phyloP scores from a whole-genome alignment of 2,888 invertebrate species.

The Ophion costatus region DNA sequence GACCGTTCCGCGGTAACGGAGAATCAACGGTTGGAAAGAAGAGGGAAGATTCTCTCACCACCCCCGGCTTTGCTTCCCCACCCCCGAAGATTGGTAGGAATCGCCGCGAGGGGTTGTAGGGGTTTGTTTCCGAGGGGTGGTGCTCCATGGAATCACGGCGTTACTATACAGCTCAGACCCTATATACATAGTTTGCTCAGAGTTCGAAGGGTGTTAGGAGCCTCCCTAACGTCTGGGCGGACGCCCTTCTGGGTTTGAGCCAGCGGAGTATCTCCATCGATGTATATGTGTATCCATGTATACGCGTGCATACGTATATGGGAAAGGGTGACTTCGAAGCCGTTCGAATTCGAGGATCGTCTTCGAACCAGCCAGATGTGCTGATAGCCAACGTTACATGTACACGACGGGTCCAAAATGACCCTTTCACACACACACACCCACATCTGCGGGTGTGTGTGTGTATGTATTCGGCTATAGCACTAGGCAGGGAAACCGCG shows the following conservation, averaged over 20 bases:
- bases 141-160: constrained; percentile 73
- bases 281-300: not conserved
- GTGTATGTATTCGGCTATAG: not conserved
- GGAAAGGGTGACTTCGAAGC: not conserved
- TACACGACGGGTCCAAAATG: not conserved
- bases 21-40: constrained; percentile 28
- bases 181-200: constrained; percentile 9
- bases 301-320: not conserved
- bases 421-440: not conserved
- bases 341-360: not conserved
- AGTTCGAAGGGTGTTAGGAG: constrained; percentile 2
- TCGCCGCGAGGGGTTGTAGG: constrained; percentile 50
- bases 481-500: constrained; percentile 39
- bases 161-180: constrained; percentile 61
- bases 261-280: not conserved
- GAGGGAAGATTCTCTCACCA: constrained; percentile 36
- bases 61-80: constrained; percentile 2
- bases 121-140: constrained; percentile 39
- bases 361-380: not conserved
- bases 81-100: constrained; percentile 36
- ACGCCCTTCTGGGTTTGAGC: constrained; percentile 19
- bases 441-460: not conserved
- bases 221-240: not conserved
- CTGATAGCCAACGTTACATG: not conserved
- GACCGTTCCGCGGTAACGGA: constrained; percentile 17